A percentile compares a stretch with the other conserved stretches of the same genome.
Conservation (phyloP, 2,888 invertebrate species). For the Himalopsyche tibetana region DNA sequence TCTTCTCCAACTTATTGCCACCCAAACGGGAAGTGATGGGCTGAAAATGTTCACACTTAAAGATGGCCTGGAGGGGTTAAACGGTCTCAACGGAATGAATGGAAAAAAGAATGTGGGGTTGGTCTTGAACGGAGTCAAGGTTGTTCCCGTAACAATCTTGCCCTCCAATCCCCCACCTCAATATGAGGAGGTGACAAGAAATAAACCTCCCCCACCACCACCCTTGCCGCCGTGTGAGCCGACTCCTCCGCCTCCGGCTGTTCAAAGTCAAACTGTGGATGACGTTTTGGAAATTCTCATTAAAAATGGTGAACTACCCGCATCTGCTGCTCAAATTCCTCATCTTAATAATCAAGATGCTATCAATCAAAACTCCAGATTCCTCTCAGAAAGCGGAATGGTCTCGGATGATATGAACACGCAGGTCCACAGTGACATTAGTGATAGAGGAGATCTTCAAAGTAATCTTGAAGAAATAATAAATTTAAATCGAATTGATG, state of each 20-base stretch:
- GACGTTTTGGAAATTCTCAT: slow-evolving; percentile 96
- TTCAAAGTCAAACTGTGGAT: slow-evolving; percentile 89
- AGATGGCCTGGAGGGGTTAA: slow-evolving; percentile 64
- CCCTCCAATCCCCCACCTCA: slow-evolving; percentile 80
- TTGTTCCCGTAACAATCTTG: slow-evolving; percentile 75
- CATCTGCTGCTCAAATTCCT: slow-evolving; percentile 87
- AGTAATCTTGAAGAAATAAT: slow-evolving; percentile 67
- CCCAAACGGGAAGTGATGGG: slow-evolving; percentile 68
- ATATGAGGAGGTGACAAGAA: slow-evolving; percentile 83
- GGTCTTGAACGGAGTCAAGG: slow-evolving; percentile 80
- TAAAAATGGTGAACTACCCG: slow-evolving; percentile 93
- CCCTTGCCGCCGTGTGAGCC: slow-evolving; percentile 67
- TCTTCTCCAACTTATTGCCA: slow-evolving; percentile 72
- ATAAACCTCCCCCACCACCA: slow-evolving; percentile 69
- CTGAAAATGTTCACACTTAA: slow-evolving; percentile 65
- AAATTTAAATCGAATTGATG: slow-evolving; percentile 64
- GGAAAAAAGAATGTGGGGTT: slow-evolving; percentile 75
- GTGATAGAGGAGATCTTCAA: slow-evolving; percentile 69
- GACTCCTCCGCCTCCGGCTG: slow-evolving; percentile 71
- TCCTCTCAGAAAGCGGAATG: slow-evolving; percentile 66
- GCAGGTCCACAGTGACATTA: slow-evolving; percentile 66
- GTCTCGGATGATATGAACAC: slow-evolving; percentile 72
- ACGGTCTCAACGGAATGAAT: slow-evolving; percentile 67
- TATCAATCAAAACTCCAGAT: slow-evolving; percentile 65
- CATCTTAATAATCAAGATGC: slow-evolving; percentile 73